Evolutionary conservation across 1,140 invertebrate species (phyloP).

Genomic region (Pseudomyrmex dendroicus): DNA sequence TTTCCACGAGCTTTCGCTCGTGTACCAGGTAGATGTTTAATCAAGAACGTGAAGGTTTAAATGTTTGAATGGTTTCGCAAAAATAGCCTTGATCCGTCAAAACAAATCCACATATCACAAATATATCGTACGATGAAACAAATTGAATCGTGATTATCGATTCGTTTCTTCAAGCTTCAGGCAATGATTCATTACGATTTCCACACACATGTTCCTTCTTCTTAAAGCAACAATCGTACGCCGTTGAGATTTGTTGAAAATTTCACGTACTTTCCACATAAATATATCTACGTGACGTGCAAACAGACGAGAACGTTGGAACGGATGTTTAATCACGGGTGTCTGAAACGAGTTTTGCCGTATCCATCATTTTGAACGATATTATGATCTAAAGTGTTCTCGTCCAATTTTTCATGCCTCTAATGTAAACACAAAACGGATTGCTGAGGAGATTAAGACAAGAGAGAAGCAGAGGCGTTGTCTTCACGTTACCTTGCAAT

Average conservation of each 20-base stretch:
- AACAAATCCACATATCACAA: slow-evolving; percentile 8
- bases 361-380: slow-evolving; percentile 54
- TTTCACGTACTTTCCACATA: too few species aligned
- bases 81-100: slow-evolving; percentile 26
- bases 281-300: neutral
- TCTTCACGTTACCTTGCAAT: slow-evolving; percentile 40
- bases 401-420: slow-evolving; percentile 32
- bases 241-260: too few species aligned
- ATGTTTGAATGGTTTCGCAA: neutral
- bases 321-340: slow-evolving; percentile 10
- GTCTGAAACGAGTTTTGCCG: slow-evolving; percentile 18
- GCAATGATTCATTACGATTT: neutral
- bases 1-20: slow-evolving; percentile 53
- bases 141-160: neutral
- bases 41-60: slow-evolving; percentile 55
- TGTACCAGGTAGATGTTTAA: slow-evolving; percentile 52
- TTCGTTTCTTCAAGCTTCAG: neutral
- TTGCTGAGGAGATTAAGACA: slow-evolving; percentile 34
- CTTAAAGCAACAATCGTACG: neutral
- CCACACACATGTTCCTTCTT: neutral
- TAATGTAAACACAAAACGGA: slow-evolving; percentile 56
- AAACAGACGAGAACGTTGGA: neutral
- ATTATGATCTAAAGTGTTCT: slow-evolving; percentile 42
- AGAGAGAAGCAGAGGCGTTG: slow-evolving; percentile 15
- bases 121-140: neutral